Conservation (phyloP, 2,797 vertebrate species). For the Knipowitschia caucasica region DNA sequence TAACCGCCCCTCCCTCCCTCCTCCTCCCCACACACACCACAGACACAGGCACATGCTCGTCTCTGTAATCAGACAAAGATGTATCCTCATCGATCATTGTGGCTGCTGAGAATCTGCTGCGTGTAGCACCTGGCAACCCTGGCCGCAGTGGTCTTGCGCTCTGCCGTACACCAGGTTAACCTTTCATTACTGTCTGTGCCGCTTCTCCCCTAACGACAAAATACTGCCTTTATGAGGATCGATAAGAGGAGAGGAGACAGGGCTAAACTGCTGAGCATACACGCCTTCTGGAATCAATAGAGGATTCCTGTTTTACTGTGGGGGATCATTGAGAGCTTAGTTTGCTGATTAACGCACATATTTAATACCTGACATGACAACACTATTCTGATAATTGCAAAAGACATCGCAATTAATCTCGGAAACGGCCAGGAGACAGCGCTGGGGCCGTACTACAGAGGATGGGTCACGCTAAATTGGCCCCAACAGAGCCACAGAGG, state of each 20-base stretch:
- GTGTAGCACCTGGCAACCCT: slow-evolving; percentile 56
- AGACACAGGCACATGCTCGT: slow-evolving; percentile 30
- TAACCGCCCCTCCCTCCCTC: slow-evolving; percentile 11
- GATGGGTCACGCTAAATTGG: slow-evolving; percentile 64
- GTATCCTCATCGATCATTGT: slow-evolving; percentile 61
- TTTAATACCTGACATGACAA: slow-evolving; percentile 62
- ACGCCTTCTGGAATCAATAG: slow-evolving; percentile 62
- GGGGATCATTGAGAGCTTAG: slow-evolving; percentile 44
- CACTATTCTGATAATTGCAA: slow-evolving; percentile 64
- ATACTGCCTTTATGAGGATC: slow-evolving; percentile 74
- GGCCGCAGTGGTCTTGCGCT: slow-evolving; percentile 35
- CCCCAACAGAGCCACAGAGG: slow-evolving; percentile 52
- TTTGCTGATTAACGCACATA: slow-evolving; percentile 63
- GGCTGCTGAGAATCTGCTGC: slow-evolving; percentile 59
- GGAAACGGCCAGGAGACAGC: slow-evolving; percentile 42
- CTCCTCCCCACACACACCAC: slow-evolving; percentile 13
- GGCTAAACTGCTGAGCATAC: slow-evolving; percentile 61
- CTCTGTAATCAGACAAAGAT: slow-evolving; percentile 68
- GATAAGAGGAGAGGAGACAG: slow-evolving; percentile 47
- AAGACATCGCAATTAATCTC: slow-evolving; percentile 70
- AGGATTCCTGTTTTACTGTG: slow-evolving; percentile 69
- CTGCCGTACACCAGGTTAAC: slow-evolving; percentile 60
- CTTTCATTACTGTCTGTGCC: slow-evolving; percentile 70
- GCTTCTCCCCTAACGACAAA: slow-evolving; percentile 63
- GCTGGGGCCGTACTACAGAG: slow-evolving; percentile 39